Evolutionary conservation across 2,797 vertebrate genomes (phyloP).

Genomic region (Lithobates sylvaticus): DNA sequence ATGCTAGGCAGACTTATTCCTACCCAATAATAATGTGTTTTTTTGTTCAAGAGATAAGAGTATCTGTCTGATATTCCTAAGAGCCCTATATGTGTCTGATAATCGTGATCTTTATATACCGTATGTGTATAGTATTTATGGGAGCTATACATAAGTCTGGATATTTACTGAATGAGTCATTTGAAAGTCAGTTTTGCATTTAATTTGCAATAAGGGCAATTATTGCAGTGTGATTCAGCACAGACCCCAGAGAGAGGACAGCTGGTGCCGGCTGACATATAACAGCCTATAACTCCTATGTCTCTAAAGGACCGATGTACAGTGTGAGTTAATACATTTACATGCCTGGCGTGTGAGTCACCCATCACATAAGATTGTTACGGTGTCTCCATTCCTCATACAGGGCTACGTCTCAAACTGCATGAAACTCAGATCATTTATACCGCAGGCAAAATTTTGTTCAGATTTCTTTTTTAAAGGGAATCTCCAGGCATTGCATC

Average conservation of each 20-base stretch:
- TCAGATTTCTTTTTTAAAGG: too few species aligned
- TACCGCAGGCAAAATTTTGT: too few species aligned
- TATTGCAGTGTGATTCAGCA: constrained; percentile 13
- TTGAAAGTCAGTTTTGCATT: neutral
- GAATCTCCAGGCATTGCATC: too few species aligned
- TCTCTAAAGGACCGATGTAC: neutral
- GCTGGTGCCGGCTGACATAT: constrained; percentile 10
- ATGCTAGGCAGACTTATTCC: too few species aligned
- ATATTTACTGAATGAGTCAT: constrained; percentile 15
- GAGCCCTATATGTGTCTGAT: neutral
- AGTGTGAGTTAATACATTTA: constrained; percentile 4
- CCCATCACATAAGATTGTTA: neutral
- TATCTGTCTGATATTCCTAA: neutral
- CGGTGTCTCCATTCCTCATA: neutral
- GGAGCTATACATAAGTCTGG: neutral
- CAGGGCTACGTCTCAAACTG: too few species aligned
- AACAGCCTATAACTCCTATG: neutral
- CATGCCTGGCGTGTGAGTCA: constrained; percentile 13
- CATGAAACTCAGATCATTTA: too few species aligned
- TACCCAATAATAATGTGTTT: neutral
- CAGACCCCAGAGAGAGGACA: constrained; percentile 8
- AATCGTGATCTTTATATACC: neutral
- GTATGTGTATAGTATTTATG: neutral
- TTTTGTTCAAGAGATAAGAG: neutral
- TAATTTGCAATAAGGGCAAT: neutral